Base-by-base conservation (phyloP, 2,888 invertebrate genomes). In the Protophormia terraenovae region DNA sequence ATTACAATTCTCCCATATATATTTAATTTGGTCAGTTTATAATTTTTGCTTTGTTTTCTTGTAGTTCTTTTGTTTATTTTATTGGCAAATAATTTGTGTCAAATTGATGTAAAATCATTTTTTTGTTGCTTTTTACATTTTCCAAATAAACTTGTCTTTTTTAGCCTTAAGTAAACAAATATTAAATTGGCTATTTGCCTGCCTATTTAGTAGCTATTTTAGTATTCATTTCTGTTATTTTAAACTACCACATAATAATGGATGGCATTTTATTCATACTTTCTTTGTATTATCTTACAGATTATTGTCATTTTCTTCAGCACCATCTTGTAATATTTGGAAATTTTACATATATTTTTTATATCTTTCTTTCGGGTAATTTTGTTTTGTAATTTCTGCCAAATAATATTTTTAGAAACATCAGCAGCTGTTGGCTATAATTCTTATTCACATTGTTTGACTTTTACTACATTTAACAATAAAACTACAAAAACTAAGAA, bases 381-480 rank as follows among this genome's bases (percentile, higher is more conserved):
- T 38, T 76, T 66, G 12, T 14, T 38, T 71, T 78, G 12, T 35
- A 45, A 55, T 67, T 32, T 6, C 29, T 53, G 29, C 53, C 62
- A 71, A 55, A 75, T 8, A 82, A 62, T 55, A 71, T 82, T 82
- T 76, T 64, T 76, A 45, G 55, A 64, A 47, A 50, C 82, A 41
- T 32, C 35, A 69, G 62, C 82, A 82, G 82, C 75, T 76, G 82
- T 55, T 71, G 64, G 29, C 75, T 64, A 45, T 62, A 55, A 27
- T 67, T 71, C 12, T 75, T 50, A 14, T 35, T 32, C 14, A n/a
- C n/a, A 38, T 67, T 80, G 53, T 53, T 66, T 73, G 79, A 80
- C 64, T 72, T 72, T 64, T 62, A 62, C 73, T 73, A 24, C 47
- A 47, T 53, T 47, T n/a, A 62, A 60, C 32, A 47, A 62, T 10